Evolutionary conservation across 1,140 invertebrate species (phyloP).

Genomic region (Diachasmimorpha longicaudata): DNA sequence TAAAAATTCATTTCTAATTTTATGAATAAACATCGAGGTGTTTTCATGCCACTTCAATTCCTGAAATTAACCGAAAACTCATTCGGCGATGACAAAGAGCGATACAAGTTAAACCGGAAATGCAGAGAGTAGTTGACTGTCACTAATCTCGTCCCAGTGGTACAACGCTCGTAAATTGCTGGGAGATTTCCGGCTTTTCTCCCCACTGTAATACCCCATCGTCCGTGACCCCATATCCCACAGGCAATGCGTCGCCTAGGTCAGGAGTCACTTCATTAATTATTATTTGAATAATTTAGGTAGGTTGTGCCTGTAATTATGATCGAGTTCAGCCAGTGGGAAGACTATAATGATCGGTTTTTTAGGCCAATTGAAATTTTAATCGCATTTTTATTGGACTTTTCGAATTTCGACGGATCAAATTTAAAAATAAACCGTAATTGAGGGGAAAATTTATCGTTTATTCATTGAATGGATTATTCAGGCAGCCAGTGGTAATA

Average conservation of each 20-base stretch:
- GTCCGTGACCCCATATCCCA: slow-evolving; percentile 13
- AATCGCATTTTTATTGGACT: no score
- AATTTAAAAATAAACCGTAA: no score
- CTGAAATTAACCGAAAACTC: not conserved
- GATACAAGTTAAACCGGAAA: not conserved
- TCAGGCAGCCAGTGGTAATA: no score
- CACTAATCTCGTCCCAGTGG: not conserved
- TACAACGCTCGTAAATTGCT: slow-evolving; percentile 16
- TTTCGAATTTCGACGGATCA: no score
- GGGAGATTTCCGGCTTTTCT: not conserved
- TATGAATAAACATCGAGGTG: no score
- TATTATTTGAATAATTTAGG: not conserved
- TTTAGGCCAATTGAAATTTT: not conserved
- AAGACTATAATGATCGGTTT: not conserved
- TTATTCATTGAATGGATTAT: no score
- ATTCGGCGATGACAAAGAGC: not conserved
- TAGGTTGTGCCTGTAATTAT: not conserved
- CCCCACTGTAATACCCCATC: not conserved
- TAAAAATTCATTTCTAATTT: no score
- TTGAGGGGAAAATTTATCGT: no score
- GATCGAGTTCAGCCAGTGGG: not conserved
- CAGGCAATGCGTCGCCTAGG: not conserved
- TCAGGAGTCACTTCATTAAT: slow-evolving; percentile 4
- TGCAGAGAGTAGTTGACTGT: not conserved
- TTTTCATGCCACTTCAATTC: no score